Conservation (phyloP, 2,113 vertebrate species). For the Uria aalge region DNA sequence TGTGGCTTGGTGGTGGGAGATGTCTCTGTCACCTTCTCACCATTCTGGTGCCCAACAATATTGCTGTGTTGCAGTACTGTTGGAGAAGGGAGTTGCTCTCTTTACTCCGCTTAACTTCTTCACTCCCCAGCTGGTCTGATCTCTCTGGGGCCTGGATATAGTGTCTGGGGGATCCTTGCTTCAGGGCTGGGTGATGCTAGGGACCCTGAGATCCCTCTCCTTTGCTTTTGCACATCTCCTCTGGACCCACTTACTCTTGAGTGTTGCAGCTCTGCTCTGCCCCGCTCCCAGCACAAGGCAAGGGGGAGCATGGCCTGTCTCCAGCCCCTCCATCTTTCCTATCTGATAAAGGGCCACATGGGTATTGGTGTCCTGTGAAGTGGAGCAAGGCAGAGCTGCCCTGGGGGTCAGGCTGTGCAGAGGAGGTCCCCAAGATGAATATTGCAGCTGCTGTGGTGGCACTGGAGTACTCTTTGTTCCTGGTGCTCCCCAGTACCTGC, state of each 20-base stretch:
- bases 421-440: background rate
- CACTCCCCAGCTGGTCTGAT: background rate
- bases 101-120: background rate
- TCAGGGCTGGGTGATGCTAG: background rate
- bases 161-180: background rate
- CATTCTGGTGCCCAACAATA: background rate
- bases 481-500: background rate
- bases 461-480: background rate
- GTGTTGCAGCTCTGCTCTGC: background rate
- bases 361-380: background rate
- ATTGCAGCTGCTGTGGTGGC: background rate
- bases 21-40: background rate
- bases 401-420: background rate
- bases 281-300: background rate
- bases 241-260: background rate
- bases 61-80: background rate
- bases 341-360: rapidly evolving
- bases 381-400: background rate
- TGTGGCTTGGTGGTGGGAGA: background rate
- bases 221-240: background rate
- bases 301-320: background rate
- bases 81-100: background rate
- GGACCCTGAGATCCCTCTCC: background rate
- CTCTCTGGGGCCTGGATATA: background rate
- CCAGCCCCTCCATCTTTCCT: background rate